These are phyloP conservation scores for Hydrotaea diabolus DNA, from an alignment of 2,888 invertebrate genomes.

Conservation along the genomic window DNA sequence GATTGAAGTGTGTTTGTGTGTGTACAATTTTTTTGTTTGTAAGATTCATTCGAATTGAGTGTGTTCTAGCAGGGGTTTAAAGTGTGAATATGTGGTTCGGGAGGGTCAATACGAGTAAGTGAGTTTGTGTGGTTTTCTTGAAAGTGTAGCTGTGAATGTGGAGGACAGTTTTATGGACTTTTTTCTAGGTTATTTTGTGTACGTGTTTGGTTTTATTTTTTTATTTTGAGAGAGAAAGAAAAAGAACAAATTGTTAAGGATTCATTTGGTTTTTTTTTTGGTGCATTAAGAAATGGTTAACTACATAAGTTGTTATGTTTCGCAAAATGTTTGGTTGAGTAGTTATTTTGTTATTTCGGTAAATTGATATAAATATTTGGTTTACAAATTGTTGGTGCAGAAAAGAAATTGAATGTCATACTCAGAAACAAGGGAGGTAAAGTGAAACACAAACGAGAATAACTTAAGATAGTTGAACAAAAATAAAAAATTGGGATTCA, in stretches of 20 bases:
- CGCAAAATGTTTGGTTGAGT: conserved; percentile 1
- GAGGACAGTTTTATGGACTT: conserved; percentile 8
- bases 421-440: conserved; percentile 16
- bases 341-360: conserved; percentile 3
- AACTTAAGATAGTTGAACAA: conserved; percentile 7
- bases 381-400: conserved; percentile 48
- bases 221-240: neutral
- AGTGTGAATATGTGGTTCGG: neutral
- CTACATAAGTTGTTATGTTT: conserved; percentile 11
- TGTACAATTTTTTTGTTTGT: conserved; percentile 18
- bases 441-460: conserved; percentile 25
- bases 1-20: conserved; percentile 16
- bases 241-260: neutral
- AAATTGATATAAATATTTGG: conserved; percentile 20
- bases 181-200: conserved; percentile 8
- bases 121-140: conserved; percentile 3
- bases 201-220: too few species aligned
- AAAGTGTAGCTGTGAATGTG: neutral
- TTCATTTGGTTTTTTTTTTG: neutral
- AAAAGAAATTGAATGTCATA: conserved; percentile 14
- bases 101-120: neutral
- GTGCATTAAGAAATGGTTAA: conserved; percentile 37
- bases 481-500: neutral
- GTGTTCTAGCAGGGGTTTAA: neutral
- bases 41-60: conserved; percentile 2